A percentile compares a stretch with the other conserved stretches of the same genome.
phyloP scores from a whole-genome alignment of 2,888 invertebrate species.

The Lacanobia oleracea region DNA sequence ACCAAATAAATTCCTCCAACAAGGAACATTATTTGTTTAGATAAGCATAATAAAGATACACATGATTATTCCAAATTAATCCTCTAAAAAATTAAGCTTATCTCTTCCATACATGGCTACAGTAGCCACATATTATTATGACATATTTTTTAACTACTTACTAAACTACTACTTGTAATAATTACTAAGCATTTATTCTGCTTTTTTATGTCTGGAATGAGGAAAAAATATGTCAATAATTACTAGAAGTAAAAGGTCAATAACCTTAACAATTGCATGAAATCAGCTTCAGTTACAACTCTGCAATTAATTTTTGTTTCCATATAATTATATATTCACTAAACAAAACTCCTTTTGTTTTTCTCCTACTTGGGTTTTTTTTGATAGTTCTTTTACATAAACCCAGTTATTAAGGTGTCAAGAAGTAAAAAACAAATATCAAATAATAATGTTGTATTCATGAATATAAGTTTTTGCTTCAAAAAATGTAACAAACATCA shows the following conservation, averaged over 20 bases:
- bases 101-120: background rate
- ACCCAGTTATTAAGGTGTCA: background rate
- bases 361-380: background rate
- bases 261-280: conserved; percentile 6
- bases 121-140: background rate
- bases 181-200: background rate
- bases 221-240: conserved; percentile 39
- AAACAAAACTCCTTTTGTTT: background rate
- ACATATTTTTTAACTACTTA: background rate
- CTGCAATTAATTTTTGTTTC: conserved; percentile 1
- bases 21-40: background rate
- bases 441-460: too few relatives aligned
- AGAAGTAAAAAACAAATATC: too few relatives aligned
- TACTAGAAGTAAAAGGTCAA: conserved; percentile 31
- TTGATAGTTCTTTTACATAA: background rate
- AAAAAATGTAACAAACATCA: background rate
- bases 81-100: conserved; percentile 10
- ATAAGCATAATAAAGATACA: conserved; percentile 15
- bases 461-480: conserved; percentile 5
- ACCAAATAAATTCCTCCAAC: background rate
- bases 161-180: too few relatives aligned
- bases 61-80: conserved; percentile 8
- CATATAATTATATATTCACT: background rate
- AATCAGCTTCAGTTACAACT: background rate
- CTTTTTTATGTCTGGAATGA: conserved; percentile 13